phyloP scores from a whole-genome alignment of 1,140 invertebrate species.

The Rhopalosiphum maidis region DNA sequence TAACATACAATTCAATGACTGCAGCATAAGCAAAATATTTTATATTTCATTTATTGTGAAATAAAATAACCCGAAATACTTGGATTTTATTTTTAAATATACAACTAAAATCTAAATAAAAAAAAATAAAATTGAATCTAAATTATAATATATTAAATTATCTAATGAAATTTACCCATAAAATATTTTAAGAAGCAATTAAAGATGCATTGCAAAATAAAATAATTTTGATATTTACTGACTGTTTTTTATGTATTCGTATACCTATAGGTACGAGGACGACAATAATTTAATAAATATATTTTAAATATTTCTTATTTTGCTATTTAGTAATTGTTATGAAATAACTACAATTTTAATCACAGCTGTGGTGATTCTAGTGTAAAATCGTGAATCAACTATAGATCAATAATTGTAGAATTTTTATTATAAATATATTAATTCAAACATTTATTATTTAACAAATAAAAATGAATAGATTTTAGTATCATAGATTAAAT shows the following conservation, averaged over 20 bases:
- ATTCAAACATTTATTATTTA: not conserved
- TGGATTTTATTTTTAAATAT: not conserved
- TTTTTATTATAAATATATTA: not conserved
- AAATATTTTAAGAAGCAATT: not conserved
- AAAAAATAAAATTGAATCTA: not conserved
- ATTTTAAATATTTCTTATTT: not conserved
- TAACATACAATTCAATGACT: constrained; percentile 14
- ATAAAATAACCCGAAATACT: not conserved
- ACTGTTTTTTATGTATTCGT: not conserved
- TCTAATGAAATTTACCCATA: not conserved
- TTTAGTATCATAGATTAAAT: too few relatives aligned
- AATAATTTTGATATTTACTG: not conserved
- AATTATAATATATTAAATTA: not conserved
- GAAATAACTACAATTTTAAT: not conserved
- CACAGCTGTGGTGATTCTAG: not conserved
- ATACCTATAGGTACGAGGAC: too few relatives aligned
- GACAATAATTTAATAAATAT: not conserved
- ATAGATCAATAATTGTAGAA: not conserved
- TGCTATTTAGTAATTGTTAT: not conserved
- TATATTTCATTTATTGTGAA: not conserved
- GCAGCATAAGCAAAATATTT: not conserved
- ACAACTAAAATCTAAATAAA: not conserved
- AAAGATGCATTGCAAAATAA: not conserved
- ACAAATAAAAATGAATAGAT: not conserved
- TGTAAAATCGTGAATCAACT: not conserved